A percentile compares a stretch with the other conserved stretches of the same genome.
Conservation (phyloP, 2,797 vertebrate genomes). For the Labeo calbasu region DNA sequence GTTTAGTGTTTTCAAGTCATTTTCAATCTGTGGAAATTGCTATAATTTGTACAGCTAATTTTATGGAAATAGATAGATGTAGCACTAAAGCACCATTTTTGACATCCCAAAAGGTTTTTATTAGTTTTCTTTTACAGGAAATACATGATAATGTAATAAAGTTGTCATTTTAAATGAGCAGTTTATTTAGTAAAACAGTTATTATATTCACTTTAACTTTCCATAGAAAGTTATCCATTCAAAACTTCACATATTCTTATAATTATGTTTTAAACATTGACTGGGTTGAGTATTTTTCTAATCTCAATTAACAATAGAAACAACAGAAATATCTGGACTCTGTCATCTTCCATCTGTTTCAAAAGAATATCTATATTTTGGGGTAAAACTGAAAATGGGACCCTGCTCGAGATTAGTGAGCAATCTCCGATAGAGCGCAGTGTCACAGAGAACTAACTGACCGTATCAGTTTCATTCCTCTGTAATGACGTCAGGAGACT, state of each 20-base stretch:
- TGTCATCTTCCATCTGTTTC: neutral
- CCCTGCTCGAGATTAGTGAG: neutral
- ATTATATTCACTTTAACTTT: neutral
- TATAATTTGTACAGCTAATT: neutral
- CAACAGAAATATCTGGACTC: constrained; percentile 26
- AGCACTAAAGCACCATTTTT: neutral
- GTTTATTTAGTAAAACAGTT: neutral
- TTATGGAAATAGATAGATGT: neutral
- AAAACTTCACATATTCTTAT: constrained; percentile 71
- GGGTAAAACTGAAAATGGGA: constrained; percentile 2
- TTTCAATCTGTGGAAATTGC: neutral
- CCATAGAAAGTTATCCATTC: constrained; percentile 59
- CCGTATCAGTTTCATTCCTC: neutral
- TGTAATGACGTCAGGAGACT: constrained; percentile 13
- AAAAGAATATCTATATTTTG: neutral
- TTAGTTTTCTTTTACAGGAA: constrained; percentile 3
- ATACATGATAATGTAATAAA: neutral
- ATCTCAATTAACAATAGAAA: constrained; percentile 8
- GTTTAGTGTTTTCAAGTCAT: no score
- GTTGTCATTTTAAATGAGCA: constrained; percentile 9
- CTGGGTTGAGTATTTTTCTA: constrained; percentile 14
- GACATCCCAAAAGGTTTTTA: neutral
- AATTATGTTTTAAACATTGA: constrained; percentile 57
- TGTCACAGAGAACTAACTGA: neutral
- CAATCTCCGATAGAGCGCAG: neutral